Base-by-base conservation (phyloP, 2,797 vertebrate genomes). In the Babyrousa celebensis region DNA sequence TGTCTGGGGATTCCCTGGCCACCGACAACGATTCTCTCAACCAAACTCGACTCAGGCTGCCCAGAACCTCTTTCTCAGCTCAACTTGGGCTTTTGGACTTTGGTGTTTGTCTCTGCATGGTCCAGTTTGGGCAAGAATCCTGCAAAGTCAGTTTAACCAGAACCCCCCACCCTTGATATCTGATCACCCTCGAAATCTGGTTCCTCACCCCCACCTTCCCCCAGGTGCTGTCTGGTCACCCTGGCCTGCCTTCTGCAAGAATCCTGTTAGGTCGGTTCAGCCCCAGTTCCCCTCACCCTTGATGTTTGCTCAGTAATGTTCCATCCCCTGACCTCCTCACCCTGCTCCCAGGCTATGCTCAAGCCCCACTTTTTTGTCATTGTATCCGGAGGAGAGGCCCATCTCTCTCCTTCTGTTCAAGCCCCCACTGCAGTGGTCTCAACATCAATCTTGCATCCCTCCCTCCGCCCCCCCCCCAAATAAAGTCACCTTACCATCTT, bases 211-310 rank as follows among this genome's bases (percentile, higher is more conserved):
- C 15, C 10, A 25, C 40, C 21, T 21, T 16, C 68, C 29, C n/a
- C 60, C 48, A 43, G 80, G 48, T 23, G 40, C 7, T 56, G 67
- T 58, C 58, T 20, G 36, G 32, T 65, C 32, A 10, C 12, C 32
- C 7, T 25, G 68, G 58, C 56, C 43, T 72, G 65, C 65, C 94
- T 36, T 74, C 67, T 56, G 75, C 94, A 74, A 58, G 83, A 67
- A 74, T 65, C 60, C 48, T 3, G 32, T 86, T 63, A 2, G 75
- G 58, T 80, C 3, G 0, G 74, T 80, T 86, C 27, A 9, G 43
- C 32, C 58, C 71, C 36, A 71, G 72, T 36, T n/a, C 56, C 74
- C 67, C 65, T 20, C 12, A 11, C 16, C 48, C 68, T 2, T 14
- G 5, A 65, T 14, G 23, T 6, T 67, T 40, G 43, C 68, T 40